Evolutionary conservation across 2,797 vertebrate genomes (phyloP).

Genomic region (Toxotes lorentzi): DNA sequence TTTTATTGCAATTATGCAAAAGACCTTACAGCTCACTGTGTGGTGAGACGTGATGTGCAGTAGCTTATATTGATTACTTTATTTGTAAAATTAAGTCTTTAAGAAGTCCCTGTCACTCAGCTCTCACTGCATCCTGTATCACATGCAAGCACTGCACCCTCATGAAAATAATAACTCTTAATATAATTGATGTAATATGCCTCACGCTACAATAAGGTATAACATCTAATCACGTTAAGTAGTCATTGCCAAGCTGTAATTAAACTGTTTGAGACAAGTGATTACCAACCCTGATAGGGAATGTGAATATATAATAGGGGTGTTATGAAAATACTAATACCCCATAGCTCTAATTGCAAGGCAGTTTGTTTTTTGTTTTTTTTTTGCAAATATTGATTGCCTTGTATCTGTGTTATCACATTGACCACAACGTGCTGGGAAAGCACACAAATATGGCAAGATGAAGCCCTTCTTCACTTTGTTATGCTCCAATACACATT

Average conservation of each 20-base stretch:
- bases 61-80: slow-evolving; percentile 84
- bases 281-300: slow-evolving; percentile 85
- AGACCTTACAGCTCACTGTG: slow-evolving; percentile 78
- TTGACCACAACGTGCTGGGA: slow-evolving; percentile 71
- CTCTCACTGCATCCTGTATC: slow-evolving; percentile 69
- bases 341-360: slow-evolving; percentile 80
- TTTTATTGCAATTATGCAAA: slow-evolving; percentile 88
- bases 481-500: slow-evolving; percentile 76
- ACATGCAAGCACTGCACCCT: slow-evolving; percentile 66
- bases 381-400: slow-evolving; percentile 76
- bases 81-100: slow-evolving; percentile 85
- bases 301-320: slow-evolving; percentile 83
- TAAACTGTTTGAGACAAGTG: slow-evolving; percentile 88
- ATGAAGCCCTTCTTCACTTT: slow-evolving; percentile 74
- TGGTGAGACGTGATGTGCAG: slow-evolving; percentile 78
- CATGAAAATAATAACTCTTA: slow-evolving; percentile 82
- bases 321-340: slow-evolving; percentile 86
- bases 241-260: slow-evolving; percentile 87
- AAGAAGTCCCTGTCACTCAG: slow-evolving; percentile 84
- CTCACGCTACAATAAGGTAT: slow-evolving; percentile 87
- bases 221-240: slow-evolving; percentile 87
- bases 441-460: slow-evolving; percentile 63
- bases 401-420: slow-evolving; percentile 65
- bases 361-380: slow-evolving; percentile 63
- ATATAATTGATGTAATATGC: slow-evolving; percentile 86